Evolutionary conservation across 2,888 invertebrate species (phyloP).

Genomic region (Polymixis flavicincta): DNA sequence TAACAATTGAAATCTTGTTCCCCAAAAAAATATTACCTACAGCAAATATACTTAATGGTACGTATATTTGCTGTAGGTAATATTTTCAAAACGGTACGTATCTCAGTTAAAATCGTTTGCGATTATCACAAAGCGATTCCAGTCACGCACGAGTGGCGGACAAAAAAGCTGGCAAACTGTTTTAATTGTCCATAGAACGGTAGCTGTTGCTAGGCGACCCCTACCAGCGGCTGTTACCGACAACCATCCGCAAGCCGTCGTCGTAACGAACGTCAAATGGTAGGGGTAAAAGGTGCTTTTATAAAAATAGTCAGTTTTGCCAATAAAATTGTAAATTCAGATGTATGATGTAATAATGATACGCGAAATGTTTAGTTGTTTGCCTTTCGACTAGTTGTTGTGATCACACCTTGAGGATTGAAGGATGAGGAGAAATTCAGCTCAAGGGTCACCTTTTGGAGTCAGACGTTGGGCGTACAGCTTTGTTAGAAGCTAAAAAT

Average conservation of each 20-base stretch:
- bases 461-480: constrained; percentile 29
- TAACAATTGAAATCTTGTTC: constrained; percentile 35
- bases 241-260: constrained; percentile 6
- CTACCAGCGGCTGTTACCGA: constrained; percentile 41
- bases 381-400: constrained; percentile 51
- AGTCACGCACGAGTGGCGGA: constrained; percentile 68
- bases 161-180: constrained; percentile 67
- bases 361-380: constrained; percentile 27
- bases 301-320: constrained; percentile 27
- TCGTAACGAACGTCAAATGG: constrained; percentile 30
- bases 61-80: too few species aligned
- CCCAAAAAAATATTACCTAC: constrained; percentile 43
- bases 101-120: constrained; percentile 61
- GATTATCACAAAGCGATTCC: constrained; percentile 63
- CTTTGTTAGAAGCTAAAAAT: constrained; percentile 5
- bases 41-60: constrained; percentile 54
- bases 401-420: constrained; percentile 52
- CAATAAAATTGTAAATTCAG: constrained; percentile 35
- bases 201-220: constrained; percentile 65
- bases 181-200: constrained; percentile 64
- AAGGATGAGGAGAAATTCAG: constrained; percentile 35
- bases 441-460: constrained; percentile 34
- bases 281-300: constrained; percentile 54
- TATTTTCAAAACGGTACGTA: constrained; percentile 64
- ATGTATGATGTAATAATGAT: constrained; percentile 44